Evolutionary conservation across 2,888 invertebrate genomes (phyloP).

Genomic region (Acronicta leporina): DNA sequence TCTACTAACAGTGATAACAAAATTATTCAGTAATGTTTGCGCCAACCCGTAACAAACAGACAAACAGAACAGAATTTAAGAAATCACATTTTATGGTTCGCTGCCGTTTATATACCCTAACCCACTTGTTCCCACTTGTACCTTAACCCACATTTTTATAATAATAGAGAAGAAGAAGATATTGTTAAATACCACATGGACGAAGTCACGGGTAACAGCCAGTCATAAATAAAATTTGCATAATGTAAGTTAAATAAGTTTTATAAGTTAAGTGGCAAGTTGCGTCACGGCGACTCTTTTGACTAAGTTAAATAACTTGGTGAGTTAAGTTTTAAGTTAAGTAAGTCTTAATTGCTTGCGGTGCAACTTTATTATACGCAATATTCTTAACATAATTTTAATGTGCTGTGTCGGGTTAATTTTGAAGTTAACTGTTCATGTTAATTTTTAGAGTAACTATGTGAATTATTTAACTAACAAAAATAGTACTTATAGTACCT

Average conservation of each 20-base stretch:
- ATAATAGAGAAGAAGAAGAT: too few relatives aligned
- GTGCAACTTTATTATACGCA: conserved; percentile 23
- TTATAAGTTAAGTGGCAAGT: conserved; percentile 58
- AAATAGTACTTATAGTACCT: too few relatives aligned
- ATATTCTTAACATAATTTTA: conserved; percentile 19
- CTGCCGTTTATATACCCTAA: too few relatives aligned
- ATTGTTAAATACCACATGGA: too few relatives aligned
- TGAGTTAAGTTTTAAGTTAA: conserved; percentile 42
- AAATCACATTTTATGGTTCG: too few relatives aligned
- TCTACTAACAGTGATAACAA: too few relatives aligned
- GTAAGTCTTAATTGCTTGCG: conserved; percentile 40
- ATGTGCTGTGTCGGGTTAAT: conserved; percentile 17
- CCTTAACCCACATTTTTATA: too few relatives aligned
- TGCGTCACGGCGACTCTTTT: conserved; percentile 51
- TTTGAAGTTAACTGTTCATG: conserved; percentile 2
- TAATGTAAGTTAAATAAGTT: conserved; percentile 42
- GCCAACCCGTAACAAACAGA: too few relatives aligned
- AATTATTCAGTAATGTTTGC: too few relatives aligned
- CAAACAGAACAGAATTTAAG: too few relatives aligned
- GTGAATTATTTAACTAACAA: neutral
- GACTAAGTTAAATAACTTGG: conserved; percentile 53
- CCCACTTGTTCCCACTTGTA: too few relatives aligned
- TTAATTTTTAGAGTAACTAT: neutral
- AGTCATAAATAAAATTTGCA: conserved; percentile 60
- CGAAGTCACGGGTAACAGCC: too few relatives aligned